Conservation (phyloP, 2,888 invertebrate species). For the Imbricaverruca yamaguchii region DNA sequence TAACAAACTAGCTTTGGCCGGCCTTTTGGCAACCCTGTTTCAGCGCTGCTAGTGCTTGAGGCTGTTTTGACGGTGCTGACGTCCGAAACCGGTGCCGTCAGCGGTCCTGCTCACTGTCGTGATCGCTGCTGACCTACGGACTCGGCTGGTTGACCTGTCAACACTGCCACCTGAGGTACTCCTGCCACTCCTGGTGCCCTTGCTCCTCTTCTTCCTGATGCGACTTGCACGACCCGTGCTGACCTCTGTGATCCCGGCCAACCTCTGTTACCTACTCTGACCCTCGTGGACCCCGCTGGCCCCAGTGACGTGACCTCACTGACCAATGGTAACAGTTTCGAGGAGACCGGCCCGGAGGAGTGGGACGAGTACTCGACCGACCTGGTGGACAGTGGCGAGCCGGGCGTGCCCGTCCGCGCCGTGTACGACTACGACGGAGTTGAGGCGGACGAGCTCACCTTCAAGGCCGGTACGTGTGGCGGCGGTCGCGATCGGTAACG, state of each 20-base stretch:
- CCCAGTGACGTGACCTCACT: neutral
- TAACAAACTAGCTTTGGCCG: no score
- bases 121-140: no score
- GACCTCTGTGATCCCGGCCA: neutral
- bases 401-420: slow-evolving; percentile 88
- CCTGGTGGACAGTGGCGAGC: slow-evolving; percentile 85
- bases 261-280: neutral
- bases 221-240: no score
- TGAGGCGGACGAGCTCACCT: slow-evolving; percentile 93
- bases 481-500: neutral
- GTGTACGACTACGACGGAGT: slow-evolving; percentile 95
- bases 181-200: no score
- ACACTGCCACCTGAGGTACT: no score
- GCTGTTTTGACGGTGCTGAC: no score
- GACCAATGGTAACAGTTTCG: slow-evolving; percentile 22
- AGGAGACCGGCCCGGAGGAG: slow-evolving; percentile 55
- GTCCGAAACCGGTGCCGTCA: no score
- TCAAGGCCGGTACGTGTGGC: slow-evolving; percentile 70
- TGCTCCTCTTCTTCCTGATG: no score
- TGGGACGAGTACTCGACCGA: slow-evolving; percentile 58
- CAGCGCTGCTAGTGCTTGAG: no score
- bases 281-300: neutral
- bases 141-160: no score
- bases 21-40: no score
- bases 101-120: no score